phyloP scores from a whole-genome alignment of 2,113 vertebrate species.

The Halichoerus grypus region DNA sequence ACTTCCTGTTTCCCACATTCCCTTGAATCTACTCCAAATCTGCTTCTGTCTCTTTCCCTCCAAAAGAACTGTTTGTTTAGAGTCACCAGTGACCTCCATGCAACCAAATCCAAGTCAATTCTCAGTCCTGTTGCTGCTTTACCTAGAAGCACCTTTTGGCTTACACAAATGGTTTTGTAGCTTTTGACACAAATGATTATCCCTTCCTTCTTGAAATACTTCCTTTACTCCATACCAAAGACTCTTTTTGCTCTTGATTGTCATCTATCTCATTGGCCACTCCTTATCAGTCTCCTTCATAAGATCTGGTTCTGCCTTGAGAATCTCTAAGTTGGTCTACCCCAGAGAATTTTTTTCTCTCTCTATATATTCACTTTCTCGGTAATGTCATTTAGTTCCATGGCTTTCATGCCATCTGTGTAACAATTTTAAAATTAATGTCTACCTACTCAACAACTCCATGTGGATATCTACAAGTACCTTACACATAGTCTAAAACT shows the following conservation, averaged over 20 bases:
- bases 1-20: neutral
- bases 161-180: neutral
- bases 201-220: neutral
- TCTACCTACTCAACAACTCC: neutral
- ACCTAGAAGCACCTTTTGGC: neutral
- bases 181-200: neutral
- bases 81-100: neutral
- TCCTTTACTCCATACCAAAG: neutral
- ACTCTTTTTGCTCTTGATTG: neutral
- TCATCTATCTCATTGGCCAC: neutral
- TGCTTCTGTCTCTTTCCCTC: neutral
- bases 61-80: neutral
- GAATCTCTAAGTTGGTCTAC: neutral
- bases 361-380: neutral
- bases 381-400: neutral
- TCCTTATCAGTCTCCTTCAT: neutral
- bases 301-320: neutral
- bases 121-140: neutral
- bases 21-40: neutral
- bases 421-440: neutral
- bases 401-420: neutral
- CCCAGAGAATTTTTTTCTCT: neutral
- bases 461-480: neutral
- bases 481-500: neutral
- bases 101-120: neutral